phyloP scores from a whole-genome alignment of 2,888 invertebrate genomes.

The Synergus umbraculus region DNA sequence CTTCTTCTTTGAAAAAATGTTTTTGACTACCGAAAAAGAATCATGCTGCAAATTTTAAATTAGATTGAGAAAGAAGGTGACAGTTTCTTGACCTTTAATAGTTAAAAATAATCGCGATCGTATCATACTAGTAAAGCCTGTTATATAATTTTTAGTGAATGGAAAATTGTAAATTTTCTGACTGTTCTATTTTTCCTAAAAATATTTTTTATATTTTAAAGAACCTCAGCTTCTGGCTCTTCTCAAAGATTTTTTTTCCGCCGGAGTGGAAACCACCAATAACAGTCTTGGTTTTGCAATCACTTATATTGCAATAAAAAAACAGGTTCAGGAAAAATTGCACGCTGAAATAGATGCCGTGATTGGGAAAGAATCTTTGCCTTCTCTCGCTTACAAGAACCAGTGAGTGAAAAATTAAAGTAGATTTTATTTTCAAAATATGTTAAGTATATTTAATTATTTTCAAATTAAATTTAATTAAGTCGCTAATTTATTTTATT shows the following conservation, averaged over 20 bases:
- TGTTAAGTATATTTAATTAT: neutral
- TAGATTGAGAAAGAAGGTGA: neutral
- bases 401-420: conserved; percentile 55
- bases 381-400: conserved; percentile 77
- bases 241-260: conserved; percentile 90
- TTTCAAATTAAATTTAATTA: conserved; percentile 14
- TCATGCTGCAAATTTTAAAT: neutral
- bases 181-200: neutral
- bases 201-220: neutral
- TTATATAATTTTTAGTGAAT: neutral
- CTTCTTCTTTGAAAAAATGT: neutral
- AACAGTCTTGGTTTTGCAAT: conserved; percentile 88
- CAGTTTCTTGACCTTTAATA: neutral
- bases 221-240: conserved; percentile 87
- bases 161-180: neutral
- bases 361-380: conserved; percentile 83
- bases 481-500: neutral
- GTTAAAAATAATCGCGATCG: too few relatives aligned
- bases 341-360: conserved; percentile 87
- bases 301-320: conserved; percentile 84
- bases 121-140: too few relatives aligned
- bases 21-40: neutral
- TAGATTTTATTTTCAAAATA: neutral
- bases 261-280: conserved; percentile 90
- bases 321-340: conserved; percentile 84